Base-by-base conservation (phyloP, 2,888 invertebrate species). In the Chrysolina oricalcia region DNA sequence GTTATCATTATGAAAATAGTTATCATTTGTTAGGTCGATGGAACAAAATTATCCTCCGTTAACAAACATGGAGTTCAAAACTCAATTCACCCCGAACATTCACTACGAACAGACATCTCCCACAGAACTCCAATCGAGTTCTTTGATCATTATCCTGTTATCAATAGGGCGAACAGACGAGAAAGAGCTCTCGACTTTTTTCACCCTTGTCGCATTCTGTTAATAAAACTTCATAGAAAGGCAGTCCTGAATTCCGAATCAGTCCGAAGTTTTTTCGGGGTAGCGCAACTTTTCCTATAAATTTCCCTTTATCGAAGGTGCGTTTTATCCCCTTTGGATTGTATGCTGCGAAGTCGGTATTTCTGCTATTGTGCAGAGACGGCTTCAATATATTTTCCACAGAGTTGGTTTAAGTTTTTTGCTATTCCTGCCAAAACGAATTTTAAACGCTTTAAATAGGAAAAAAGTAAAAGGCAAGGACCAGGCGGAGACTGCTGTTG, bases 221-320 rank as follows among this genome's bases (percentile, higher is more conserved):
- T 68, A 66, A 72, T 67, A 69, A 75, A 75, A 75, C 41, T 73
- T 69, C 68, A 69, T 69, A 59, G 43, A 21, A 68, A 41, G 41
- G 72, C n/a, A 56, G 63, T 27, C 67, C 8, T 66, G 75, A 71
- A 71, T 74, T 66, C 68, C 23, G 59, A 75, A 78, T 74, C 71
- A 62, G 46, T 66, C 43, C 64, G 73, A 72, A 76, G 63, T 76
- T 76, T 72, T 68, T 53, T 35, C 70, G 71, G 70, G 69, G 63
- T 73, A 72, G 62, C 46, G 68, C 71, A 73, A 71, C 46, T 76
- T 72, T 74, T 73, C 68, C 72, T 65, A 68, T 72, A 75, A 67
- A 75, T 75, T 68, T 53, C 9, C 64, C 64, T 21, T 68, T 53
- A 63, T 67, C 59, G 62, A 69, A 68, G 75, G 75, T 72, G 64